phyloP scores from a whole-genome alignment of 2,888 invertebrate genomes.

The Drosophila suboccidentalis region DNA sequence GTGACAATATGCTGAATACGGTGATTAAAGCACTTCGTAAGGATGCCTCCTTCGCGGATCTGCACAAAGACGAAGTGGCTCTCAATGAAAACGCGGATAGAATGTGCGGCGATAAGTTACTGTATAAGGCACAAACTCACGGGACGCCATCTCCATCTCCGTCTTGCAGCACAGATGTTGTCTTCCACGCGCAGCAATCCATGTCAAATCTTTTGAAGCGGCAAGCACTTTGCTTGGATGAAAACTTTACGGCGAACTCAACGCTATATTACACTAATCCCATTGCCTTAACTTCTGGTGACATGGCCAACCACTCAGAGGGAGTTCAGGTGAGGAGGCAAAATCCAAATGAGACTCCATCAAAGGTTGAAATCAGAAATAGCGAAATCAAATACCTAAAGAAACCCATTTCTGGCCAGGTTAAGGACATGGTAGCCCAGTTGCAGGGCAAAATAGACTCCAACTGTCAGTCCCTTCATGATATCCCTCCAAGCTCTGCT shows the following conservation, averaged over 20 bases:
- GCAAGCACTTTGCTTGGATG: constrained; percentile 66
- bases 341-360: constrained; percentile 31
- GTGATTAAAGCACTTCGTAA: constrained; percentile 81
- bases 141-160: constrained; percentile 44
- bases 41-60: constrained; percentile 64
- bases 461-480: constrained; percentile 18
- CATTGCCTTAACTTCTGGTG: constrained; percentile 20
- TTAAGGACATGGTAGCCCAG: constrained; percentile 78
- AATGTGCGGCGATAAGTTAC: constrained; percentile 55
- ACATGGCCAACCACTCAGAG: neutral
- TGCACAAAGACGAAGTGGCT: constrained; percentile 53
- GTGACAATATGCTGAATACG: constrained; percentile 76
- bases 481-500: constrained; percentile 13
- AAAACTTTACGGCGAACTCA: constrained; percentile 43
- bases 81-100: constrained; percentile 58
- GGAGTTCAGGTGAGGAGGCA: constrained; percentile 40
- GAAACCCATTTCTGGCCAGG: constrained; percentile 75
- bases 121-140: constrained; percentile 62
- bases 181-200: constrained; percentile 20
- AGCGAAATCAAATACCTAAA: constrained; percentile 79
- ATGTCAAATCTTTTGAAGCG: constrained; percentile 63
- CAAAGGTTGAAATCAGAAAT: constrained; percentile 64
- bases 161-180: constrained; percentile 44
- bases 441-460: constrained; percentile 71
- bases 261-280: constrained; percentile 54